Conservation (phyloP, 2,797 vertebrate species). For the Odontamblyopus lacepedii region DNA sequence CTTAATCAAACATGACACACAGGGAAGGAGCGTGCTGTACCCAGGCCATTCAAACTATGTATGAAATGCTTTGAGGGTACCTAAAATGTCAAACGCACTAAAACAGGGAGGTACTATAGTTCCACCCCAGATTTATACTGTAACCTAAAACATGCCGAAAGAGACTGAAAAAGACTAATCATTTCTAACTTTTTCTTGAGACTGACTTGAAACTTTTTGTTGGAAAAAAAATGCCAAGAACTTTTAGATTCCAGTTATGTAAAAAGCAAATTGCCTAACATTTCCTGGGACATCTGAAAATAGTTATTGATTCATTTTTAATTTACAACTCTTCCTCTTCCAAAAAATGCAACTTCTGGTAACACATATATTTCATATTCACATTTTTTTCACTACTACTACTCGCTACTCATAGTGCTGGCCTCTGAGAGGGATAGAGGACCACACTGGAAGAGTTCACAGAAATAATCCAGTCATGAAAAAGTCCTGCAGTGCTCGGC, state of each 20-base stretch:
- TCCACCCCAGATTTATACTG: background rate
- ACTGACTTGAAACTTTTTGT: background rate
- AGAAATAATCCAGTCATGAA: background rate
- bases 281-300: no score
- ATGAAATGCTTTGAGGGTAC: background rate
- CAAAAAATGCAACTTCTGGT: no score
- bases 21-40: conserved; percentile 33
- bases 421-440: background rate
- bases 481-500: background rate
- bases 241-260: background rate
- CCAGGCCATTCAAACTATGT: conserved; percentile 20
- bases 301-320: no score
- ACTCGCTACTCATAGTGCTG: background rate
- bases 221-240: background rate
- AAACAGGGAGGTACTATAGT: background rate
- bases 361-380: no score
- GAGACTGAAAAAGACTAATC: background rate
- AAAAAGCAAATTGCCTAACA: background rate
- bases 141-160: background rate
- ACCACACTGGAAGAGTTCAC: background rate
- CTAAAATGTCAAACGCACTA: background rate
- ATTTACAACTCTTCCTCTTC: background rate
- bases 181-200: background rate
- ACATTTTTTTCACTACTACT: background rate
- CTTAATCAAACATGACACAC: conserved; percentile 48